Evolutionary conservation across 2,113 vertebrate genomes (phyloP), one percentile per base, ranked within the genome.

Genomic region (Tonatia bakeri): DNA sequence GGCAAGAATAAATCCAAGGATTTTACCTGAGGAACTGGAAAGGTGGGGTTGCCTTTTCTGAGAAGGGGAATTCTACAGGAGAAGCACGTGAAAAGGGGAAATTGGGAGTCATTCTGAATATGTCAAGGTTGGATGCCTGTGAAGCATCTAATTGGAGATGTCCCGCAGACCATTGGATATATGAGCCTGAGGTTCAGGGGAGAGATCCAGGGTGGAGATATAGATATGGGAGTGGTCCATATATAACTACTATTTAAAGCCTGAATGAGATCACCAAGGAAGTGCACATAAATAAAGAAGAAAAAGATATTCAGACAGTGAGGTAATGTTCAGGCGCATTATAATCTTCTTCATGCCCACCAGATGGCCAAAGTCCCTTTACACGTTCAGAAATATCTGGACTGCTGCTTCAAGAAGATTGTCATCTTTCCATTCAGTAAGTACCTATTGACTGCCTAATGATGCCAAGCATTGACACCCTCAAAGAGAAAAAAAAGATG

Each of bases 241-340:
- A 52, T 81, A 52, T 67, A 73, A 80, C 72, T 59, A 69, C 89
- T 64, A 93, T 94, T 89, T 97, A 97, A 91, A 97, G 91, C 64
- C 79, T 76, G 67, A 31, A 93, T 97, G 97, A 97, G 94, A 90
- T 97, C 97, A 96, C 93, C 89, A 93, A 97, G 91, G 89, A 96
- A 95, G 91, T 89, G 15, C 54, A 94, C 72, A 96, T 93, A 97
- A 97, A 97, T 97, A 97, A 97, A 92, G 82, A 88, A 97, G 93
- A 95, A 93, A 92, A 97, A 96, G 96, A 96, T 97, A 97, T 96
- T 80, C 91, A 97, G 96, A 98, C 97, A 96, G 86, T 97, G 95
- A 97, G 93, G 96, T 98, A 95, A 97, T 96, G 91, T 79, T 87
- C 91, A 91, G 45, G 93, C 92, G 89, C 43, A 89, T 95, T 76